Base-by-base conservation (phyloP, 2,888 invertebrate species). In the Hypsopygia costalis region DNA sequence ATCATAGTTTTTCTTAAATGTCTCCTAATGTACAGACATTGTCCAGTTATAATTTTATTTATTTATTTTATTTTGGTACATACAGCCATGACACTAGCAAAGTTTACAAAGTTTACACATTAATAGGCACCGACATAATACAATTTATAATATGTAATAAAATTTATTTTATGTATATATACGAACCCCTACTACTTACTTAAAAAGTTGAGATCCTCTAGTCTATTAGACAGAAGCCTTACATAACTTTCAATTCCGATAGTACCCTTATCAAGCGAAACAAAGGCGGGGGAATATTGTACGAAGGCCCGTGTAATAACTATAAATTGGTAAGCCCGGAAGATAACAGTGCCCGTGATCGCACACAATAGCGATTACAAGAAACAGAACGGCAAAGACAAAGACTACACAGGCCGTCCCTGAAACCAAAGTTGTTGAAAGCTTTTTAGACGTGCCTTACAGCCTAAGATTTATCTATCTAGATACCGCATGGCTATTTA, bases 351-450 rank as follows among this genome's bases (percentile, higher is more conserved):
- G 47, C 50, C 30, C 38, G 44, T 77, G 78, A 80, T 76, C 62
- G 55, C 51, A 58, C 52, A 74, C 75, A 78, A 73, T 66, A 50
- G 62, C 56, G 62, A 72, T 71, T 62, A 68, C 65, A 68, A 70
- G 68, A 66, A 65, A 71, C 62, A 60, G 55, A 65, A 58, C 55
- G 47, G 16, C n/a, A n/a, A 39, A 51, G 20, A 31, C 25, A 7
- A 49, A 72, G 66, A 72, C 74, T 75, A 72, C 76, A 68, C 64
- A 55, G 57, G 49, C 48, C 53, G 49, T 58, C 58, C 55, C 50
- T 57, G 46, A 47, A 58, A 58, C 49, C 46, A 47, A 58, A 59
- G 53, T 60, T 49, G 59, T 65, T 48, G 58, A 75, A 73, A 75
- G 70, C 73, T 70, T 75, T 77, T 72, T 59, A 69, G 62, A 51